phyloP scores from a whole-genome alignment of 2,888 invertebrate genomes.

The Carpatolechia fugitivella region DNA sequence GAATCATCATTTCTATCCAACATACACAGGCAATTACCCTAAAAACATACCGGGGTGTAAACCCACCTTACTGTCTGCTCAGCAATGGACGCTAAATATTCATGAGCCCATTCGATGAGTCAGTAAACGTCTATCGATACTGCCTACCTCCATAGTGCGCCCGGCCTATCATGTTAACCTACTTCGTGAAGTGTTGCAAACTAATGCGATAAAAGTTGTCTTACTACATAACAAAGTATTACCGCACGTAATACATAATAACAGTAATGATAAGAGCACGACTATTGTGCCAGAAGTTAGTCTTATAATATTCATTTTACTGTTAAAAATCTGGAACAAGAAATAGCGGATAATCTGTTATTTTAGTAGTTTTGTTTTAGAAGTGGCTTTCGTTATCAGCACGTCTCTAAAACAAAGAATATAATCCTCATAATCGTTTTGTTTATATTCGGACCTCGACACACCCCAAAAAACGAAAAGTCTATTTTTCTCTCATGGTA shows the following conservation, averaged over 20 bases:
- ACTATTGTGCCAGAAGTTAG: too few species aligned
- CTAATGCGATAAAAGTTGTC: neutral
- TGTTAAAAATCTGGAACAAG: too few species aligned
- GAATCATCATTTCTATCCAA: too few species aligned
- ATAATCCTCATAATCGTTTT: too few species aligned
- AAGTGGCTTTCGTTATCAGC: too few species aligned
- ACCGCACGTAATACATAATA: neutral
- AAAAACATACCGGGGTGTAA: neutral
- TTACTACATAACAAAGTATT: neutral
- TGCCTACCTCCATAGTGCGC: neutral
- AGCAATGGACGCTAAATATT: neutral
- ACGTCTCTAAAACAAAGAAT: too few species aligned
- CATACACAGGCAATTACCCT: neutral
- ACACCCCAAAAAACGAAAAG: too few species aligned
- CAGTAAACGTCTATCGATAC: neutral
- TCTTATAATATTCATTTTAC: too few species aligned
- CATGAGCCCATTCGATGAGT: neutral
- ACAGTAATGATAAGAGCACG: neutral
- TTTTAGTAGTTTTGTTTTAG: too few species aligned
- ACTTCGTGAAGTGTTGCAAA: neutral
- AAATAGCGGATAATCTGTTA: too few species aligned
- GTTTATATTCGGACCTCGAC: too few species aligned
- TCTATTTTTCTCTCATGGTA: too few species aligned
- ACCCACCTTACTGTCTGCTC: neutral
- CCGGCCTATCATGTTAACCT: slow-evolving; percentile 16